phyloP scores from a whole-genome alignment of 2,113 vertebrate genomes.

The Aix galericulata region DNA sequence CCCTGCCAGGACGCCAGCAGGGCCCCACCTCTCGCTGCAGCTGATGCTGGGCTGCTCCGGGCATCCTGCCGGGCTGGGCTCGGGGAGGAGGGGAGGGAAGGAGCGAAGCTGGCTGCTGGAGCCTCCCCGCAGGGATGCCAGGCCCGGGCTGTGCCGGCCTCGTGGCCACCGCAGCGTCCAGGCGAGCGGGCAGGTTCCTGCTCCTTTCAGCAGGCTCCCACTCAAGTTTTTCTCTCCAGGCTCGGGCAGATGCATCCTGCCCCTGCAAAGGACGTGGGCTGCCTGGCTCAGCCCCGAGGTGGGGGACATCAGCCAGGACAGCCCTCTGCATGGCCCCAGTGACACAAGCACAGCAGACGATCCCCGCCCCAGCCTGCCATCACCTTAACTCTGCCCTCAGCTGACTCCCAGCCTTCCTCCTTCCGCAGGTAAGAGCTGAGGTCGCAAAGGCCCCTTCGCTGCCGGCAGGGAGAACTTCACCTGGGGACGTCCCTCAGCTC shows the following conservation, averaged over 20 bases:
- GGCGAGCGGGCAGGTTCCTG: background rate
- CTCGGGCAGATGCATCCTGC: background rate
- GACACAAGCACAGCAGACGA: background rate
- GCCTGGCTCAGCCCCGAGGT: fast-evolving
- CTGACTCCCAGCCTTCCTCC: background rate
- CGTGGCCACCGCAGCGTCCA: background rate
- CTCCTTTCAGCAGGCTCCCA: background rate
- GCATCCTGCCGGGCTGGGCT: conserved; percentile 16
- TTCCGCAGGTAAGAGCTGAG: background rate
- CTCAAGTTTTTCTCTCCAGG: background rate
- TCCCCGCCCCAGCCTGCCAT: background rate
- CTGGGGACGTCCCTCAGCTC: background rate
- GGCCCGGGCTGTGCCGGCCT: background rate
- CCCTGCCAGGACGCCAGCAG: conserved; percentile 16
- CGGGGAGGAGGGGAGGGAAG: background rate
- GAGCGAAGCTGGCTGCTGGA: background rate
- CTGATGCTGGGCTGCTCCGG: conserved; percentile 37
- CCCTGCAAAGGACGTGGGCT: fast-evolving
- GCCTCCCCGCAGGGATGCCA: background rate
- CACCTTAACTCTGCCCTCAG: background rate
- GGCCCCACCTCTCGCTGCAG: conserved; percentile 18
- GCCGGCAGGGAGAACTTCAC: background rate
- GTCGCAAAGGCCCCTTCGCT: background rate
- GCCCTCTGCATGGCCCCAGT: background rate
- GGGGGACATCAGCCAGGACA: background rate